Conservation (phyloP, 2,113 vertebrate species). For the Elachura formosa region DNA sequence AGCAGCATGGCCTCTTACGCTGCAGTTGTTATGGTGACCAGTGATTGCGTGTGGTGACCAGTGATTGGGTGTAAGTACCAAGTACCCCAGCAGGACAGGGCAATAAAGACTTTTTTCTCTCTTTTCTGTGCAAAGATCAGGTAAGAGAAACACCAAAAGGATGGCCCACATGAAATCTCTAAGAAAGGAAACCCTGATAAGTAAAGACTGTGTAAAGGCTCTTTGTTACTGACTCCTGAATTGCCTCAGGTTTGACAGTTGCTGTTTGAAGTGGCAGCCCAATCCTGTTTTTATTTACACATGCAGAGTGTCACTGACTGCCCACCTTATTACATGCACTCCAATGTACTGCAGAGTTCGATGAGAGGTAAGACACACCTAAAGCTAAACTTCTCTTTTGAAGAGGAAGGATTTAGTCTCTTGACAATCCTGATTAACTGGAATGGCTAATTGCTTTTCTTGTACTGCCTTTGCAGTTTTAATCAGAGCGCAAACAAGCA, state of each 20-base stretch:
- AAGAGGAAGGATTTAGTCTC: neutral
- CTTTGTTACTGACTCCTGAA: neutral
- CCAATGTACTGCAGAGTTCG: neutral
- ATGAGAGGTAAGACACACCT: neutral
- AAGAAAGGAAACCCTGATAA: neutral
- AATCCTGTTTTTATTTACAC: neutral
- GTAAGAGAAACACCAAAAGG: neutral
- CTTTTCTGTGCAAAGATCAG: neutral
- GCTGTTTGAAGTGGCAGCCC: neutral
- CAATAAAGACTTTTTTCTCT: neutral
- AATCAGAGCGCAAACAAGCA: neutral
- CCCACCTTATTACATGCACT: neutral
- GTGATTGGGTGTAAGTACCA: neutral
- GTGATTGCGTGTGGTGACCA: neutral
- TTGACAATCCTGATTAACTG: neutral
- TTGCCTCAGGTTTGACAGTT: neutral
- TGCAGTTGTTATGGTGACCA: neutral
- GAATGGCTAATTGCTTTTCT: neutral
- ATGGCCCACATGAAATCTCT: neutral
- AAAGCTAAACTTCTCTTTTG: neutral
- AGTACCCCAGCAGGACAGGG: too few species aligned
- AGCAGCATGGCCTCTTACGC: accelerated
- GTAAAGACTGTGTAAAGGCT: neutral
- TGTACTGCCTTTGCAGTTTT: neutral
- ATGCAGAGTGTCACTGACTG: neutral